Evolutionary conservation across 2,888 invertebrate genomes (phyloP), one percentile per base, ranked within the genome.

Genomic region (Rhyacophila evoluta): DNA sequence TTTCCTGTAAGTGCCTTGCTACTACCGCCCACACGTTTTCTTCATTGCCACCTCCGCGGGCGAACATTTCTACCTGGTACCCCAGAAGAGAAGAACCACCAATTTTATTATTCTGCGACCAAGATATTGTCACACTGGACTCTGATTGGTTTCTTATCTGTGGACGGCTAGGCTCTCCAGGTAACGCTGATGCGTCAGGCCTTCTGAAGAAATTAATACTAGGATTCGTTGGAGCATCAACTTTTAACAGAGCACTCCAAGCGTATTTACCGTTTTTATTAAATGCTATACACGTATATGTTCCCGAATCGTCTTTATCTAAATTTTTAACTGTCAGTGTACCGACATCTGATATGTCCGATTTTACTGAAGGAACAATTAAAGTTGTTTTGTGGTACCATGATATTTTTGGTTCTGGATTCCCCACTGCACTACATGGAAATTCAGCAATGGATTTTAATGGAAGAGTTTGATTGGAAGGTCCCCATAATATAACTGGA

Each of bases 401-500:
- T 4, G 94, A 93, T 82, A 95, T 93, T 81, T 94, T 91, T 72
- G 95, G 95, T 82, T 92, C 92, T 82, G 96, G 96, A 85, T 92
- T 92, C 67, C 97, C 97, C 81, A 92, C 90, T 0, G 96, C 96
- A 84, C 94, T 93, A 85, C 98, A 98, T 67, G 94, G 94, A 85
- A 98, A 90, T 85, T 94, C 92, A 72, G 97, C 97, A 85, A 95
- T 92, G 77, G 96, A 95, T 87, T 95, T 94, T 83, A 95, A 91
- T 79, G 97, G 96, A 85, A 98, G 89, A 70, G 98, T 98, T 91
- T 98, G 98, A 89, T 98, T 97, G 85, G 95, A 94, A 80, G 98
- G 98, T 41, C 97, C 97, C 85, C 94, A 92, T 84, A 94, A 92
- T 86, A 98, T 97, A 84, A 97, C 93, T 78, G 98, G 98, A 80